Percentiles rank a stretch among this genome's conserved stretches.
Conservation (phyloP, 2,113 vertebrate species). For the Aramus guarauna region DNA sequence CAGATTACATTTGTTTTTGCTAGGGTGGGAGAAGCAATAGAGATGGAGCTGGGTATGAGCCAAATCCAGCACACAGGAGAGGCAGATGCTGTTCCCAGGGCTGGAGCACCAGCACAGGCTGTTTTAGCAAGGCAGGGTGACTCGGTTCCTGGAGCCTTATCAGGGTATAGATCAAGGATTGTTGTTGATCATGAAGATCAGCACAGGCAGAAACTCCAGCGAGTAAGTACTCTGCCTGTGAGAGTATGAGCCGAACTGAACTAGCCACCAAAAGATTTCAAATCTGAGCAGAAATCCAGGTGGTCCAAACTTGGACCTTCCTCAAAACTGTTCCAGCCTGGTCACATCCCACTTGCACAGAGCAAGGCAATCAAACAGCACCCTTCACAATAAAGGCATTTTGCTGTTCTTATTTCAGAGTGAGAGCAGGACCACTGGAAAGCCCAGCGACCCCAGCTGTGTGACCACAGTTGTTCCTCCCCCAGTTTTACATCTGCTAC, state of each 20-base stretch:
- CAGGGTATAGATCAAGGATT: neutral
- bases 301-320: neutral
- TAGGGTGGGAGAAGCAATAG: neutral
- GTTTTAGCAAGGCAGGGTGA: neutral
- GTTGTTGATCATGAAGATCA: neutral
- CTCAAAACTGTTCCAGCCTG: neutral
- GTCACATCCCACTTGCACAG: neutral
- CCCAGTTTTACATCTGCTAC: neutral
- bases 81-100: neutral
- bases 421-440: neutral
- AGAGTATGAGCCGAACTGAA: neutral
- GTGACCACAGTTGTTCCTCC: fast-evolving
- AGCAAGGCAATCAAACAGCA: neutral
- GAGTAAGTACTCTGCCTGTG: neutral
- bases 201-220: neutral
- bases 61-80: neutral
- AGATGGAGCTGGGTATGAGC: neutral
- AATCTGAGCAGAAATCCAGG: neutral
- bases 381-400: neutral
- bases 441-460: neutral
- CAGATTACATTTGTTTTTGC: neutral
- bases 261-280: neutral
- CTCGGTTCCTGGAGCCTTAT: neutral
- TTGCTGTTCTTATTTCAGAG: neutral
- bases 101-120: neutral